Base-by-base conservation (phyloP, 2,888 invertebrate genomes). In the Masnerella sp. region DNA sequence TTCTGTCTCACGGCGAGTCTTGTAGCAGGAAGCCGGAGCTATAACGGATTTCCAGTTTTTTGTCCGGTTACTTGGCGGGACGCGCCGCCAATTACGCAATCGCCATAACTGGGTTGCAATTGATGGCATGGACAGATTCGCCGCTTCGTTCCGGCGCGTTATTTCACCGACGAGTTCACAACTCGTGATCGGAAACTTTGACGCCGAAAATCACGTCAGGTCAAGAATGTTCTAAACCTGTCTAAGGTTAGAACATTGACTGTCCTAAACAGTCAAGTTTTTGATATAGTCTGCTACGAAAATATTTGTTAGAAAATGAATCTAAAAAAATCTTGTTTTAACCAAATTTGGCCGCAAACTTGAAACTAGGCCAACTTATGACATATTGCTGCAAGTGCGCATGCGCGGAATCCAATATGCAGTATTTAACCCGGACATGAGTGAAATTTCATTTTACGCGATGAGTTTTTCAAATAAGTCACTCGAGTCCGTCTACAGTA, bases 1-100 rank as follows among this genome's bases (percentile, higher is more conserved):
- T 64, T 64, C 43, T 43, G 49, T 64, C 49, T 68, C 59, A 49
- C 45, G 15, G 34, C 34, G 40, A 17, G 28, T 54, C 54, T 51
- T 51, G 43, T 43, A 51, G 47, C 51, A 28, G 20, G 25, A 49
- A 49, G 17, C 32, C 51, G 28, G 34, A 25, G 14, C 14, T 30
- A 14, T 36, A 59, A 51, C 51, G 42, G 34, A 56, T 42, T 58
- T 40, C 32, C 47, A n/a, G 12, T 28, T 14, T 30, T 30, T 30
- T 47, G 2, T 8, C 12, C 30, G 9, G 9, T 34, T 34, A 14
- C 15, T 54, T 11, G 47, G 15, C 52, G 5, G 28, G 25, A 52
- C 52, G 43, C 34, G 43, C 34, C 18, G 28, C 5, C 38, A 47
- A 56, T 65, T 65, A 56, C 32, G 32, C 56, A 38, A 56, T 28